phyloP scores from a whole-genome alignment of 1,140 invertebrate genomes.

The Muscidifurax raptorellus region DNA sequence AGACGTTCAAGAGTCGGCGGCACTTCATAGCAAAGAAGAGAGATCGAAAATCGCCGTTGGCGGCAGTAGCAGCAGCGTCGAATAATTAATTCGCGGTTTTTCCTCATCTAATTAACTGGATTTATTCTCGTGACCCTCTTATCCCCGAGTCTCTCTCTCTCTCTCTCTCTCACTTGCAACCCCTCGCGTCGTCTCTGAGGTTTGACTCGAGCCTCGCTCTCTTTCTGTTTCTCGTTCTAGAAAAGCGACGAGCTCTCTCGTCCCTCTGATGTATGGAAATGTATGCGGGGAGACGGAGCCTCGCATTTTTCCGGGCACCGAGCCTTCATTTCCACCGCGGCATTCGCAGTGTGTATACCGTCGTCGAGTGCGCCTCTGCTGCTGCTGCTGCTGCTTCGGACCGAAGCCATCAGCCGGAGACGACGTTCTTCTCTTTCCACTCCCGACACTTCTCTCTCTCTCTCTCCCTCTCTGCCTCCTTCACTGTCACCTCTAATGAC shows the following conservation, averaged over 20 bases:
- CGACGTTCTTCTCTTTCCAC: slow-evolving; percentile 20
- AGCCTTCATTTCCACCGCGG: slow-evolving; percentile 70
- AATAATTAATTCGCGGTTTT: slow-evolving; percentile 75
- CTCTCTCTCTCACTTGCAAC: slow-evolving; percentile 46
- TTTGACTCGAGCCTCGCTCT: slow-evolving; percentile 53
- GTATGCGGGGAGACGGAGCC: slow-evolving; percentile 72
- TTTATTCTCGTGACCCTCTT: slow-evolving; percentile 74
- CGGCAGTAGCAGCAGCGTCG: slow-evolving; percentile 62
- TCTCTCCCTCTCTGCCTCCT: slow-evolving; percentile 9
- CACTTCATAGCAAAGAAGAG: slow-evolving; percentile 31
- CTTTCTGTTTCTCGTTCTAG: slow-evolving; percentile 55
- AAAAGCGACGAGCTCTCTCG: slow-evolving; percentile 58
- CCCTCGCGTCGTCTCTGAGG: not conserved
- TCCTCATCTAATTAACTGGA: slow-evolving; percentile 75
- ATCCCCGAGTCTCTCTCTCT: slow-evolving; percentile 56
- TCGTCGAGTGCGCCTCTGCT: not conserved
- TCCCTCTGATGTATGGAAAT: slow-evolving; percentile 74
- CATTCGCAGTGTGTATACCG: slow-evolving; percentile 52
- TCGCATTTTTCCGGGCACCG: slow-evolving; percentile 73
- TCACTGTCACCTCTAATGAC: slow-evolving; percentile 64
- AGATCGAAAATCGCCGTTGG: slow-evolving; percentile 43
- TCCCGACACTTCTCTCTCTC: slow-evolving; percentile 12
- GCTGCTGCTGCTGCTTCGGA: slow-evolving; percentile 44
- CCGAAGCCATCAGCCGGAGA: slow-evolving; percentile 45
- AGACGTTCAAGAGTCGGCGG: not conserved